Evolutionary conservation across 2,113 vertebrate species (phyloP).

Genomic region (Triplophysa siluroides): DNA sequence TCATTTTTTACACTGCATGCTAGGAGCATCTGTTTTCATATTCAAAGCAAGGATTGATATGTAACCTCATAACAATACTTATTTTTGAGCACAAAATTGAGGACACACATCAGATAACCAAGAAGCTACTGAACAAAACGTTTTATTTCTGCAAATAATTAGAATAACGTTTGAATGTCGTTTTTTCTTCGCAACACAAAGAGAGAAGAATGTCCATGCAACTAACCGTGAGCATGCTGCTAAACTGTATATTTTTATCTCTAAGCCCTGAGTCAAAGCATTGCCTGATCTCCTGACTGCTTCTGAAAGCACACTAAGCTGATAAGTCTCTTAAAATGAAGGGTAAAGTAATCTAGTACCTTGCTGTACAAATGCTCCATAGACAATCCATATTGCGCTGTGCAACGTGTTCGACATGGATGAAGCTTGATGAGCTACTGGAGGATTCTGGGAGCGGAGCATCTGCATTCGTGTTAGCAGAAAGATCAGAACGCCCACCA

Average conservation of each 20-base stretch:
- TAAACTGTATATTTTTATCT: background rate
- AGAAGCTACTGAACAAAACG: background rate
- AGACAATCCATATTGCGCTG: conserved; percentile 96
- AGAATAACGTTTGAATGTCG: no score
- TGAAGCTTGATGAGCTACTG: conserved; percentile 63
- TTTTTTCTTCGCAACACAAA: no score
- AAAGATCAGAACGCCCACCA: conserved; percentile 94
- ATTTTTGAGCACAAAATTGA: background rate
- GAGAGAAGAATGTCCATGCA: no score
- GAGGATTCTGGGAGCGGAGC: conserved; percentile 74
- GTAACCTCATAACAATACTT: background rate
- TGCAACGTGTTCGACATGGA: conserved; percentile 82
- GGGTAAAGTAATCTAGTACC: conserved; percentile 67
- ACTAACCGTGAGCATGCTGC: no score
- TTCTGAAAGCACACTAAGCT: background rate
- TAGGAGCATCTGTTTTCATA: background rate
- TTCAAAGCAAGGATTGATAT: background rate
- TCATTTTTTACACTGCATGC: background rate
- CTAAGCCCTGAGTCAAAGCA: conserved; percentile 10
- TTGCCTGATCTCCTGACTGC: background rate
- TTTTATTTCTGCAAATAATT: background rate
- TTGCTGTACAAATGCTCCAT: conserved; percentile 96
- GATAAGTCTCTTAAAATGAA: background rate
- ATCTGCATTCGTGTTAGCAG: conserved; percentile 92
- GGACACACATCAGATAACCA: background rate